Percentiles rank a stretch among this genome's conserved stretches.
phyloP scores from a whole-genome alignment of 2,797 vertebrate species.

The Pantherophis alleghaniensis region DNA sequence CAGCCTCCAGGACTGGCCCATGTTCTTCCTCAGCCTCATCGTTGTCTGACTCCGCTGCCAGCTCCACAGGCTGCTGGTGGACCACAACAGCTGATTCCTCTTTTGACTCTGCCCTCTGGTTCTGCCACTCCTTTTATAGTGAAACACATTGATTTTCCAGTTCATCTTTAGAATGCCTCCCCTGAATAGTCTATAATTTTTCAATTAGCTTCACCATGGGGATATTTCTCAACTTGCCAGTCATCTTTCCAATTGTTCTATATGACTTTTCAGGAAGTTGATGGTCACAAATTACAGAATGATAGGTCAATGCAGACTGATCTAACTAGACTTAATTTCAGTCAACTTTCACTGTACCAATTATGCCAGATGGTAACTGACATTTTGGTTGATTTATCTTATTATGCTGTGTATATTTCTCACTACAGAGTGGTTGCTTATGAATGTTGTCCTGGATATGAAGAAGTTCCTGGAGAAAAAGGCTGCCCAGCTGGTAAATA shows the following conservation, averaged over 20 bases:
- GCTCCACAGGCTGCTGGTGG: too few species aligned
- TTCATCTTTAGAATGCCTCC: background rate
- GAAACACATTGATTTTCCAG: background rate
- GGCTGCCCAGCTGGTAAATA: constrained; percentile 93
- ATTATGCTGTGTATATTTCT: constrained; percentile 45
- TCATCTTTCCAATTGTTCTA: background rate
- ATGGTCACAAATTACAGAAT: background rate
- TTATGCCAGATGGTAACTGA: background rate
- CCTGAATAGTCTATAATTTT: background rate
- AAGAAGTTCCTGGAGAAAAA: constrained; percentile 89
- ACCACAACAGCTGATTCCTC: background rate
- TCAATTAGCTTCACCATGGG: background rate
- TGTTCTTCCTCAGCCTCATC: too few species aligned
- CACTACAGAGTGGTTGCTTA: constrained; percentile 87
- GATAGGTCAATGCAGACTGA: background rate
- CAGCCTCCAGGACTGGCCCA: too few species aligned
- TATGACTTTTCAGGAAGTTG: background rate
- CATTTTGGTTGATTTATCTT: background rate
- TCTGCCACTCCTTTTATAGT: background rate
- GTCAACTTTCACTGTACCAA: background rate
- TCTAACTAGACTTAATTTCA: background rate
- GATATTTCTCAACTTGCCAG: background rate
- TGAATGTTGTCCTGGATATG: constrained; percentile 97
- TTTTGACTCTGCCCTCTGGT: background rate
- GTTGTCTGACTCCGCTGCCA: too few species aligned